A percentile compares a stretch with the other conserved stretches of the same genome.
These are phyloP conservation scores for Sus scrofa DNA, from an alignment of 2,113 vertebrate species.

Conservation along the genomic window T2T-Sscrofa CM000824.6:229333501-229334000, in stretches of 20 bases:
- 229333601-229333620: background rate
- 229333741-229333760: background rate
- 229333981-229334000: no score
- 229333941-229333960: no score
- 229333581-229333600: background rate
- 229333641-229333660: background rate
- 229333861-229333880: no score
- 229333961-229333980: no score
- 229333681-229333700: background rate
- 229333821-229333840: no score
- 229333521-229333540: background rate
- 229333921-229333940: no score
- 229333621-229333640: background rate
- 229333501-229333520: background rate
- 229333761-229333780: fast-evolving
- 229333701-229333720: background rate
- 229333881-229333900: no score
- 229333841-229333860: no score
- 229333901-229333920: no score
- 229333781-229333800: no score
- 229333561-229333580: background rate
- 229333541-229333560: background rate
- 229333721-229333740: fast-evolving
- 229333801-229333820: no score
- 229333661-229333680: background rate